Evolutionary conservation across 2,797 vertebrate genomes (phyloP).

Genomic region (Trichosurus vulpecula): DNA sequence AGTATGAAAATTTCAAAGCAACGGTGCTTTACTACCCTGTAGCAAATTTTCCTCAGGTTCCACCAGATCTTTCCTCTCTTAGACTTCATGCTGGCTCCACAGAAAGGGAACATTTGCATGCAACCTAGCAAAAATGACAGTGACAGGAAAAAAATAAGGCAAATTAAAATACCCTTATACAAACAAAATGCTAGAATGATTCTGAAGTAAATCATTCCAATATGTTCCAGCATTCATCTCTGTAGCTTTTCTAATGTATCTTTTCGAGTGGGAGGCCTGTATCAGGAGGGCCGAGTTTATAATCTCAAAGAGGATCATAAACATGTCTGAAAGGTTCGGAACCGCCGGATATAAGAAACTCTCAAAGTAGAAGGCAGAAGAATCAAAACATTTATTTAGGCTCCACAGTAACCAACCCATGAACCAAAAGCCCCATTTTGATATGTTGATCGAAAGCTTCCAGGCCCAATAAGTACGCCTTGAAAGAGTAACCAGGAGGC

Average conservation of each 20-base stretch:
- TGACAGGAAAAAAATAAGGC: neutral
- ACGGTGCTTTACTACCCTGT: conserved; percentile 94
- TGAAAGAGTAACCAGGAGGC: too few relatives aligned
- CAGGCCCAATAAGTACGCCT: too few relatives aligned
- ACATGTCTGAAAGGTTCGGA: too few relatives aligned
- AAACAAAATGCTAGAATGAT: neutral
- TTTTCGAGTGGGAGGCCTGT: neutral
- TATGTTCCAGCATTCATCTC: neutral
- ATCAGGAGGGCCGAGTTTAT: too few relatives aligned
- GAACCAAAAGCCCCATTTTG: too few relatives aligned
- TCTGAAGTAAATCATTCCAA: neutral
- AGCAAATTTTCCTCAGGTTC: conserved; percentile 93
- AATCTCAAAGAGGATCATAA: too few relatives aligned
- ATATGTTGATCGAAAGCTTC: too few relatives aligned
- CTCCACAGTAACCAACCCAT: too few relatives aligned
- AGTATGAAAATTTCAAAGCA: conserved; percentile 97
- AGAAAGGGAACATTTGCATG: conserved; percentile 82
- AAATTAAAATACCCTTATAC: neutral
- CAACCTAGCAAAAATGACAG: conserved; percentile 84
- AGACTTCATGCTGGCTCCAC: conserved; percentile 79
- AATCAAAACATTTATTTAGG: too few relatives aligned
- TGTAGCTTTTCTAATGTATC: neutral
- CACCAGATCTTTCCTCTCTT: conserved; percentile 89
- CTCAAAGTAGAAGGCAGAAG: too few relatives aligned
- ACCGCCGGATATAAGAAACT: too few relatives aligned